Percentiles rank a stretch among this genome's conserved stretches.
Evolutionary conservation across 2,113 vertebrate genomes (phyloP).

Genomic region (Leptodactylus fuscus): DNA sequence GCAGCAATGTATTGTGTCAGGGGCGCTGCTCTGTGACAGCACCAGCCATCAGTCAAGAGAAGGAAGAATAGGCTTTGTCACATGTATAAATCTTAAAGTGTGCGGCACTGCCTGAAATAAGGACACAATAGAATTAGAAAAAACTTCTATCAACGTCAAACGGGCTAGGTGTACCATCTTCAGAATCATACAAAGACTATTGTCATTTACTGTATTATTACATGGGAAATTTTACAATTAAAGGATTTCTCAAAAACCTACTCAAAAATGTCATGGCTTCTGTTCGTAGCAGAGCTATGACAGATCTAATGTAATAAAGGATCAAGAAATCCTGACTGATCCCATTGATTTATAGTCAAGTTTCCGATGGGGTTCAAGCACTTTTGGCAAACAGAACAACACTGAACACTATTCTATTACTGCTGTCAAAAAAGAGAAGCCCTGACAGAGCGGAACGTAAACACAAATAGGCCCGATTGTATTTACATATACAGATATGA

Average conservation of each 20-base stretch:
- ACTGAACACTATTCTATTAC: too few relatives aligned
- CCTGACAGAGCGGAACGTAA: too few relatives aligned
- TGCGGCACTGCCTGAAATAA: not conserved
- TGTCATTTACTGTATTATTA: not conserved
- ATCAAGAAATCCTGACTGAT: not conserved
- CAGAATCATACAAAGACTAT: not conserved
- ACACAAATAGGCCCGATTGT: too few relatives aligned
- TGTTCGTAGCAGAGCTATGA: not conserved
- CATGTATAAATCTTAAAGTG: conserved; percentile 29
- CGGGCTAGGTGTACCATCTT: not conserved
- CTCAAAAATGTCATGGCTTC: not conserved
- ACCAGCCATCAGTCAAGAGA: conserved; percentile 35
- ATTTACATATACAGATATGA: too few relatives aligned
- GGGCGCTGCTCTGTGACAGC: conserved; percentile 46
- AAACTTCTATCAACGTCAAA: not conserved
- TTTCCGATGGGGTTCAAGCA: too few relatives aligned
- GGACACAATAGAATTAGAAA: conserved; percentile 3
- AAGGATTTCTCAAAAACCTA: too few relatives aligned
- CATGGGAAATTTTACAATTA: not conserved
- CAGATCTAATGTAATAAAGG: not conserved
- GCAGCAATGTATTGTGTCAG: conserved; percentile 45
- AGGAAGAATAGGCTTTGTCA: conserved; percentile 48
- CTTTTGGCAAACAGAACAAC: too few relatives aligned
- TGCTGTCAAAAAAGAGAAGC: not conserved
- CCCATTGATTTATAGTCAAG: not conserved